Evolutionary conservation across 2,113 vertebrate species (phyloP).

Genomic region (Formicarius rufipectus): DNA sequence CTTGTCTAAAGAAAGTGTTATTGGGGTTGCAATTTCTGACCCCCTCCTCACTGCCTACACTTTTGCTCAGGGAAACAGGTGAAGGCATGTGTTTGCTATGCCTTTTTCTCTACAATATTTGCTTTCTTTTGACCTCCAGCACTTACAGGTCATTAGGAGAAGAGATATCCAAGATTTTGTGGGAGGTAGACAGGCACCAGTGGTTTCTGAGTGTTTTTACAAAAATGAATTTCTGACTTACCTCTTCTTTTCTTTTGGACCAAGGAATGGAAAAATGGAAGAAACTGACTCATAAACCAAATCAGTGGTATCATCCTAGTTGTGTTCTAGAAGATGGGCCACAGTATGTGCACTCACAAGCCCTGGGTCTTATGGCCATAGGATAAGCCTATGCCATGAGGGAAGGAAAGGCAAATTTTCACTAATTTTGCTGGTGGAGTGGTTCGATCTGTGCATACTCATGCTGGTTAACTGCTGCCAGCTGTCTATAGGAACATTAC

Average conservation of each 20-base stretch:
- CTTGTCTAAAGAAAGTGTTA: not conserved
- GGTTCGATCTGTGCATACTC: not conserved
- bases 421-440: not conserved
- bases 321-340: not conserved
- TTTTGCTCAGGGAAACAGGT: not conserved
- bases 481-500: not conserved
- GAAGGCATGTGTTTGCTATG: not conserved
- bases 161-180: not conserved
- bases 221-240: conserved; percentile 11
- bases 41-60: not conserved
- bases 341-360: not conserved
- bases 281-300: not conserved
- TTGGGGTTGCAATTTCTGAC: not conserved
- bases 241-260: not conserved
- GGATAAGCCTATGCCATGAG: not conserved
- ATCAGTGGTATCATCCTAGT: not conserved
- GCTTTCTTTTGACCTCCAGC: not conserved
- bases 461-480: not conserved
- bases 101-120: not conserved
- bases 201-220: conserved; percentile 12
- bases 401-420: conserved; percentile 4
- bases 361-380: not conserved
- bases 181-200: conserved; percentile 43
- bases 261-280: not conserved
- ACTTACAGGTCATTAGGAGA: not conserved